phyloP scores from a whole-genome alignment of 1,140 invertebrate species.

The Drosophila bifasciata region DNA sequence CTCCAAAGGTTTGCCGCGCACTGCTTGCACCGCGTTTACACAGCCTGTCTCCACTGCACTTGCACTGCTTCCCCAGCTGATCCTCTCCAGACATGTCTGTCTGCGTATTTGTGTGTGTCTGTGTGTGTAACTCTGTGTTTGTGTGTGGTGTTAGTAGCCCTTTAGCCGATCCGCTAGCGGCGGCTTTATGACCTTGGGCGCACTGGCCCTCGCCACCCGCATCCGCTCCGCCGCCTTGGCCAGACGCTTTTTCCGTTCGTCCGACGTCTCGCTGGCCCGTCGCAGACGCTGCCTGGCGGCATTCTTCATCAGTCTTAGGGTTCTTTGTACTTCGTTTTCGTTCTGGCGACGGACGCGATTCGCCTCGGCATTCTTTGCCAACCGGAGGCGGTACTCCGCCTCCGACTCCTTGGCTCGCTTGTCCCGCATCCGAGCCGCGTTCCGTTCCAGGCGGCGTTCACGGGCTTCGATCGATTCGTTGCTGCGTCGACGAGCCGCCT shows the following conservation, averaged over 20 bases:
- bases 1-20: slow-evolving; percentile 14
- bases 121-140: too few species aligned
- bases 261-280: slow-evolving; percentile 84
- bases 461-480: slow-evolving; percentile 80
- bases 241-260: slow-evolving; percentile 85
- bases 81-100: too few species aligned
- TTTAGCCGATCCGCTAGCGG: slow-evolving; percentile 80
- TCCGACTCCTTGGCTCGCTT: slow-evolving; percentile 79
- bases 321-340: slow-evolving; percentile 84
- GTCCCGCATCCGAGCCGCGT: slow-evolving; percentile 82
- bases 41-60: background rate
- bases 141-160: slow-evolving; percentile 59
- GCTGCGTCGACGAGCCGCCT: slow-evolving; percentile 76
- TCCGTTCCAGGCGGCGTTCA: slow-evolving; percentile 72
- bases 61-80: background rate
- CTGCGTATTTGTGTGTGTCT: background rate
- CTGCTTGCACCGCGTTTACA: slow-evolving; percentile 4
- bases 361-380: slow-evolving; percentile 83
- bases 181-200: slow-evolving; percentile 80
- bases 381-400: slow-evolving; percentile 75
- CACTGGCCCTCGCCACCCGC: slow-evolving; percentile 73
- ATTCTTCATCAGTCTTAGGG: slow-evolving; percentile 84
- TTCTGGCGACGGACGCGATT: slow-evolving; percentile 82
- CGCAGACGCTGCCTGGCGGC: slow-evolving; percentile 80
- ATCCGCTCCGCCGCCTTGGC: slow-evolving; percentile 83